phyloP scores from a whole-genome alignment of 2,113 vertebrate species.

The Phoxinus phoxinus region DNA sequence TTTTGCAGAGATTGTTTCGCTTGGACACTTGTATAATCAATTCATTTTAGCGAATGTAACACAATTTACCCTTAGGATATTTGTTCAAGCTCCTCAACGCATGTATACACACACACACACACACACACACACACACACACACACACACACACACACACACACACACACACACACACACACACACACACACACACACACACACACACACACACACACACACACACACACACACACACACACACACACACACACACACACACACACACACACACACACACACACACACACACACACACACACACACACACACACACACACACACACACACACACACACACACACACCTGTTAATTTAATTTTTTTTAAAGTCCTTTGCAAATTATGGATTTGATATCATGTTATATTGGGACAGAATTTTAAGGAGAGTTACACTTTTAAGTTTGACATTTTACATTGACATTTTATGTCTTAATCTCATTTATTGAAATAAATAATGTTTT shows the following conservation, averaged over 20 bases:
- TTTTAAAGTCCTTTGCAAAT: slow-evolving; percentile 61
- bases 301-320: not conserved
- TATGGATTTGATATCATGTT: slow-evolving; percentile 78
- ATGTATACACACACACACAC: not conserved
- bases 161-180: not conserved
- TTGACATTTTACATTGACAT: not conserved
- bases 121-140: not conserved
- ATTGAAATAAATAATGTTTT: slow-evolving; percentile 81
- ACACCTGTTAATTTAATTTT: slow-evolving; percentile 75
- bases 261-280: no score
- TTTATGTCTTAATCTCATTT: slow-evolving; percentile 71
- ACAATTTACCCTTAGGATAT: slow-evolving; percentile 63
- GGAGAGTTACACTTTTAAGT: not conserved
- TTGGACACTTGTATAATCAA: slow-evolving; percentile 21
- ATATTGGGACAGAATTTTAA: not conserved
- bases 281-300: not conserved
- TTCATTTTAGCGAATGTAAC: slow-evolving; percentile 56
- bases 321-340: not conserved
- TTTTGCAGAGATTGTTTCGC: not conserved
- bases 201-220: not conserved
- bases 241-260: not conserved
- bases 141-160: not conserved
- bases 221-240: not conserved
- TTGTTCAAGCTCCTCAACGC: not conserved
- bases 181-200: slow-evolving; percentile 2